Evolutionary conservation across 2,888 invertebrate species (phyloP), one percentile per base, ranked within the genome.

Genomic region (Ormyrus labotus): DNA sequence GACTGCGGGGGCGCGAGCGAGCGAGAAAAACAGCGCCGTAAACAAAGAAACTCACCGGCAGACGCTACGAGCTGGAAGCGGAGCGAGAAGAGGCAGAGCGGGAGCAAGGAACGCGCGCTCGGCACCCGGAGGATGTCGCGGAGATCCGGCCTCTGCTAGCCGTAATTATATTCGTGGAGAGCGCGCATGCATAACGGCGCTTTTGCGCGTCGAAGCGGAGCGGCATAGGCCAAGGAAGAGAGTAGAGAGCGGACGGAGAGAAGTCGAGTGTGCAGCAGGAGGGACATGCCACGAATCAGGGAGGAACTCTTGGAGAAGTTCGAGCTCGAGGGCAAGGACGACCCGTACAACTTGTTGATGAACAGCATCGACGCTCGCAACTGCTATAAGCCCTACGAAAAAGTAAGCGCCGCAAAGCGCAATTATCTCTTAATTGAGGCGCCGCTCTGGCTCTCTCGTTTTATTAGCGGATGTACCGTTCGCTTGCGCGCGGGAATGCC

Each of bases 331-430:
- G 71, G 75, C 69, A 84, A 85, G 82, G 87, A 85, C 78, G 87
- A 88, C 82, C 87, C 88, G 83, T 86, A 87, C 83, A 86, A 86
- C 84, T 86, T 90, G 83, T 86, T 89, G 87, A 90, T 87, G 86
- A 90, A 88, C 86, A 90, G 88, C 88, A 88, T 90, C 84, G 91
- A 91, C 86, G 89, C 89, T 80, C 87, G 91, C 84, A 91, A 90
- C 65, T 91, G 91, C 85, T 91, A 89, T 86, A 91, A 91, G 80
- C 91, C 91, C 70, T 89, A 87, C 83, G 90, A 91, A 85, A 89
- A 90, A 88, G 91, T 91, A 87, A 90, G 90, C 5, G 4, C 34
- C 68, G 9, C n/a, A 45, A 2, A 13, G n/a, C 11, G 51, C 55
- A 76, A 76, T 76, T 67, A 78, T 67, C 67, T 72, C 67, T 78